These are phyloP conservation scores for Rhegmatorhina hoffmannsi DNA, from an alignment of 2,113 vertebrate genomes.

Conservation along the genomic window DNA sequence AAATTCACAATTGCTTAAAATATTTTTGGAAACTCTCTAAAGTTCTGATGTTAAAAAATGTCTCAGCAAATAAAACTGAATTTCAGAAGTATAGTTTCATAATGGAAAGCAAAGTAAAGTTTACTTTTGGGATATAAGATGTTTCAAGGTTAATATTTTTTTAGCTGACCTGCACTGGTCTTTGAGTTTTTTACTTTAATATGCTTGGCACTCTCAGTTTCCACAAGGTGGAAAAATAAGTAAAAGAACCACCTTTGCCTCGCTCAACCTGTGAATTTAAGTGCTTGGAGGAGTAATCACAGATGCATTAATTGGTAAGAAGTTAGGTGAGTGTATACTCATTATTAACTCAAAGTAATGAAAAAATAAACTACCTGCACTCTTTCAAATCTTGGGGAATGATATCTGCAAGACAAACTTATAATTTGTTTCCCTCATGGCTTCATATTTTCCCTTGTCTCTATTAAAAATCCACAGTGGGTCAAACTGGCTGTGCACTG, in stretches of 20 bases:
- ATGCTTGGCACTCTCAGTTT: neutral
- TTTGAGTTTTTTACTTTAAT: neutral
- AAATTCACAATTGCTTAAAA: neutral
- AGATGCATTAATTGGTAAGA: neutral
- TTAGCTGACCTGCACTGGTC: neutral
- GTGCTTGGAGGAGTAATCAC: neutral
- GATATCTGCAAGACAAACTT: neutral
- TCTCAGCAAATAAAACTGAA: neutral
- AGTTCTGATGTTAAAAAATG: neutral
- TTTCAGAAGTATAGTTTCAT: neutral
- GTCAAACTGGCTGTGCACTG: neutral
- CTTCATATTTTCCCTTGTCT: neutral
- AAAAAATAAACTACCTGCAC: neutral
- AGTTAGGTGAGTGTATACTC: neutral
- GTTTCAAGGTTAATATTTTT: neutral
- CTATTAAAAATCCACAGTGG: neutral
- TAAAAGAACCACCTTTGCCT: neutral
- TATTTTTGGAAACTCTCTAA: neutral
- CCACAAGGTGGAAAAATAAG: neutral
- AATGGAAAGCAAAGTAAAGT: neutral
- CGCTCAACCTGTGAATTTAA: neutral
- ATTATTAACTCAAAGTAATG: neutral
- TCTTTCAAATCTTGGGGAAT: neutral
- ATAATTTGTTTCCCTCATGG: neutral
- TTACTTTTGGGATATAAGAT: neutral